These are phyloP conservation scores for Dendrolimus houi DNA, from an alignment of 2,888 invertebrate species.

Conservation along the genomic window DNA sequence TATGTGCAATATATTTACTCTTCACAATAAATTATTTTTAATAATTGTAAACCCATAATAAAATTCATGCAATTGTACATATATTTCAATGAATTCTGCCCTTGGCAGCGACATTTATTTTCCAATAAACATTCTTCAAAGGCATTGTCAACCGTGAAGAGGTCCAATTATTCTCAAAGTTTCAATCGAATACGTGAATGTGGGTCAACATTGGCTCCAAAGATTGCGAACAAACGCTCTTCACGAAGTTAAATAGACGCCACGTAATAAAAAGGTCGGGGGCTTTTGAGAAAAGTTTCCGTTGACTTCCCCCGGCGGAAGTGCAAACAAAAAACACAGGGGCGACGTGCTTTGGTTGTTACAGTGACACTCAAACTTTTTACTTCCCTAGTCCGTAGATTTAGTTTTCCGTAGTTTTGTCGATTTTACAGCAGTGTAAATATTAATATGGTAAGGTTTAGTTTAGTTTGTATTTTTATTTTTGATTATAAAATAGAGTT, in stretches of 20 bases:
- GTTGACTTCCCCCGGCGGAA: constrained; percentile 1
- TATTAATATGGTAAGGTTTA: no score
- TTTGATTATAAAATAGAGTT: no score
- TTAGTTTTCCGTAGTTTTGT: no score
- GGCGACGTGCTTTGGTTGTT: constrained; percentile 1
- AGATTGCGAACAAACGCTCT: constrained; percentile 5
- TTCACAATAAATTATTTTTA: neutral
- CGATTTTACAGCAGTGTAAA: no score
- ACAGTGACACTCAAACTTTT: constrained; percentile 8
- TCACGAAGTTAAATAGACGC: constrained; percentile 12
- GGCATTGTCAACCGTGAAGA: neutral
- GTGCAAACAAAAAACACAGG: constrained; percentile 16
- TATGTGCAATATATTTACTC: neutral
- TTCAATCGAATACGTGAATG: neutral
- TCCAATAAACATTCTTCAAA: neutral
- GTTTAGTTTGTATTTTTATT: no score
- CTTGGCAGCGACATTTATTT: neutral
- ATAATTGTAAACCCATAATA: neutral
- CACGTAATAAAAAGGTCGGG: constrained; percentile 9
- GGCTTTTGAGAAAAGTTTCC: constrained; percentile 7
- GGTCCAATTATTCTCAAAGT: neutral
- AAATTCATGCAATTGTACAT: neutral
- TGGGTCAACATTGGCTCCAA: neutral
- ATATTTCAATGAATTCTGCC: neutral
- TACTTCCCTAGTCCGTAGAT: no score